These are phyloP conservation scores for Manacus vitellinus DNA, from an alignment of 2,113 vertebrate genomes.

Conservation along the genomic window DNA sequence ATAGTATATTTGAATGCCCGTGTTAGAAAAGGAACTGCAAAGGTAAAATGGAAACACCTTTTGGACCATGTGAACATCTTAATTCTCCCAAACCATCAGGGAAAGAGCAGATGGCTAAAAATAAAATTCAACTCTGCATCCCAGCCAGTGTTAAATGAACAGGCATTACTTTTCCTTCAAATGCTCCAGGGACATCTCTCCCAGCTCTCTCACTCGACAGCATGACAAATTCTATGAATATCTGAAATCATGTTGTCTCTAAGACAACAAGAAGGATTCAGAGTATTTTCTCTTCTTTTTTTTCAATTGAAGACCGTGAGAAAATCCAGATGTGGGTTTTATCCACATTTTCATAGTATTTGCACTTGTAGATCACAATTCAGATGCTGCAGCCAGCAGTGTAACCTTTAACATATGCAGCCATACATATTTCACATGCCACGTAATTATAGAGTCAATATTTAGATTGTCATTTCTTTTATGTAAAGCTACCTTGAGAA, in stretches of 20 bases:
- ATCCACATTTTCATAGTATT: neutral
- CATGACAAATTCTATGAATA: neutral
- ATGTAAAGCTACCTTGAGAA: constrained; percentile 87
- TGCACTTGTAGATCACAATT: neutral
- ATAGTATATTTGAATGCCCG: neutral
- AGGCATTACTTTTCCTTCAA: neutral
- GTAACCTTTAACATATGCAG: neutral
- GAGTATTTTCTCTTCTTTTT: neutral
- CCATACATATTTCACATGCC: neutral
- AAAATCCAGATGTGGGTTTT: neutral
- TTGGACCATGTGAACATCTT: neutral
- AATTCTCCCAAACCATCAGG: neutral
- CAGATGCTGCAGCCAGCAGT: neutral
- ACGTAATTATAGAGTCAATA: neutral
- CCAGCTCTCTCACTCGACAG: neutral
- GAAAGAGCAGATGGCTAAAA: neutral
- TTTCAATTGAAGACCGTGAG: neutral
- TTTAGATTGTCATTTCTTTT: constrained; percentile 12
- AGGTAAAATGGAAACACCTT: neutral
- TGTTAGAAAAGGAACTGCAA: neutral
- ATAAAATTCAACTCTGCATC: neutral
- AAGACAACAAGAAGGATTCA: neutral
- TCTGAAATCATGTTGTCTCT: neutral
- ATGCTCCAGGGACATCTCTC: neutral
- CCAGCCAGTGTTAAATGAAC: neutral